These are phyloP conservation scores for Dendrolimus pini DNA, from an alignment of 2,888 invertebrate genomes.

Conservation along the genomic window DNA sequence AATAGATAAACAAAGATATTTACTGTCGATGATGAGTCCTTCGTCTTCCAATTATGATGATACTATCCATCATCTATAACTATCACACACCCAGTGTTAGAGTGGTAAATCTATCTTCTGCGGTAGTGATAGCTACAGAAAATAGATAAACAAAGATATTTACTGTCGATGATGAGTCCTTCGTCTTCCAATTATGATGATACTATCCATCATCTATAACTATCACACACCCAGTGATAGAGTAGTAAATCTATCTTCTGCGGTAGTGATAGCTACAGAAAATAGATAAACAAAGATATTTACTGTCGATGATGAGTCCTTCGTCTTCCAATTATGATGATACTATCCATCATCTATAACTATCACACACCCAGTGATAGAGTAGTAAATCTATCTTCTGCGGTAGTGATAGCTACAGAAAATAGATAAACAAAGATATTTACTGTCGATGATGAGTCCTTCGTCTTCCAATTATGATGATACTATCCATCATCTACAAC, in stretches of 20 bases:
- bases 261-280: neutral
- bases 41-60: neutral
- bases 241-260: slow-evolving; percentile 4
- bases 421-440: neutral
- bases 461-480: too few relatives aligned
- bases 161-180: too few relatives aligned
- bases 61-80: neutral
- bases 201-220: slow-evolving; percentile 4
- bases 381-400: slow-evolving; percentile 12
- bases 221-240: slow-evolving; percentile 10
- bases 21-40: neutral
- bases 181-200: neutral
- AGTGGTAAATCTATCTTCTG: slow-evolving; percentile 7
- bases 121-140: neutral
- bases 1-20: neutral
- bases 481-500: neutral
- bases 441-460: too few relatives aligned
- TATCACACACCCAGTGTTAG: slow-evolving; percentile 11
- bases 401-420: slow-evolving; percentile 7
- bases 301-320: too few relatives aligned
- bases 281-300: neutral
- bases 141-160: neutral
- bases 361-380: slow-evolving; percentile 17
- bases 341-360: neutral
- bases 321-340: too few relatives aligned